Evolutionary conservation across 2,888 invertebrate genomes (phyloP), one percentile per base, ranked within the genome.

Genomic region (Prenolepis imparis): DNA sequence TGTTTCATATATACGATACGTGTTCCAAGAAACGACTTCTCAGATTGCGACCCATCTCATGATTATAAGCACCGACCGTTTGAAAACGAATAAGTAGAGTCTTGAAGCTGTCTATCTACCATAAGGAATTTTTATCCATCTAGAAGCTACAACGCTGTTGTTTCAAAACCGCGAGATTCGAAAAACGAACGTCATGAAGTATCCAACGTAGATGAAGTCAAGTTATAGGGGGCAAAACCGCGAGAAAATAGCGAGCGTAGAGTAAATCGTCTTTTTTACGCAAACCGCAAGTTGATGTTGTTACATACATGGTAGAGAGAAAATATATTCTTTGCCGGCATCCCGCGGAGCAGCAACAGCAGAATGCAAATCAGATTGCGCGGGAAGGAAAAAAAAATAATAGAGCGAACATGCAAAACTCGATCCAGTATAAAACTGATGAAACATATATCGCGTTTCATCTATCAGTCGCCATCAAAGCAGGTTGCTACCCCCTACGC

Each of bases 341-440:
- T 70, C 15, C 9, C 18, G 41, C n/a, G 28, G 28, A 28, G 68
- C 52, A 12, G 44, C 15, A 52, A 48, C 28, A 57, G 28, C 57
- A 41, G 28, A 44, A 74, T 59, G 67, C 52, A 73, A 77, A 87
- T 84, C 59, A 82, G 75, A 18, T 84, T 80, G 74, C 67, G 41
- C 66, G 41, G 32, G 67, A 41, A 52, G 63, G 48, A 74, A 70
- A 70, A 66, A 74, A 70, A 80, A 83, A 72, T 77, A 64, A 67
- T 70, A 44, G 21, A 52, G 48, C 70, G 73, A 85, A 64, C 84
- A 57, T 80, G 84, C 78, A 87, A 85, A 89, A 85, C 59, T 72
- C 73, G 83, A 89, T 89, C 77, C 84, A 63, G 66, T 81, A 28
- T 28, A 66, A 66, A 57, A 84, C 73, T 82, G 75, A 83, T 74